Percentiles rank a stretch among this genome's conserved stretches.
phyloP scores from a whole-genome alignment of 1,140 invertebrate species.

The Aphaenogaster floridana region DNA sequence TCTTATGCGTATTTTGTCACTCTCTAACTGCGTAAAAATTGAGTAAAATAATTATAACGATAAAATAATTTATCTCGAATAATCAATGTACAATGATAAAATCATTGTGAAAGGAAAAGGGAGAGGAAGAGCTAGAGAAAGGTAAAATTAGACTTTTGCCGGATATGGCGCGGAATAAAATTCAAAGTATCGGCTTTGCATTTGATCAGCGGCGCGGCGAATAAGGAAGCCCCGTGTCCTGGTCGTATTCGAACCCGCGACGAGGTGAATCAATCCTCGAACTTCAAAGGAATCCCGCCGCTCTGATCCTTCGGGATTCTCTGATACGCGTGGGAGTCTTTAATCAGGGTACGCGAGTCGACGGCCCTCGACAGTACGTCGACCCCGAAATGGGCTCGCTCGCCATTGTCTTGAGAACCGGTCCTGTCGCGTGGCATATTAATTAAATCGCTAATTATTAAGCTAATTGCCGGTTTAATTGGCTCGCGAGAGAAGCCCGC shows the following conservation, averaged over 20 bases:
- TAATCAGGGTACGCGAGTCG: constrained; percentile 48
- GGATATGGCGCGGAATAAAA: constrained; percentile 39
- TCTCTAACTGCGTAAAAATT: neutral
- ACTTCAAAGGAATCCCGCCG: constrained; percentile 59
- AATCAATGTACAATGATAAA: neutral
- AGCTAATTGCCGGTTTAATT: constrained; percentile 79
- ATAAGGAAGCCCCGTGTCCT: constrained; percentile 60
- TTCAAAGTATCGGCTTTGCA: constrained; percentile 58
- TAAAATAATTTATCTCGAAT: neutral
- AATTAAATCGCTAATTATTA: constrained; percentile 82
- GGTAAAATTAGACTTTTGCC: constrained; percentile 31
- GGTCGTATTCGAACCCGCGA: constrained; percentile 14
- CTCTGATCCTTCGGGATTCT: constrained; percentile 59
- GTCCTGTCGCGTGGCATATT: constrained; percentile 73
- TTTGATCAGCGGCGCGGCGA: constrained; percentile 50
- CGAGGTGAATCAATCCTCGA: constrained; percentile 56
- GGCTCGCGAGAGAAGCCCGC: constrained; percentile 58
- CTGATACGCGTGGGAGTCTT: constrained; percentile 55
- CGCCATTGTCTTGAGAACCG: constrained; percentile 59
- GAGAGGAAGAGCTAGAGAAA: neutral
- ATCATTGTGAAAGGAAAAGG: neutral
- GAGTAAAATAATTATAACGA: neutral
- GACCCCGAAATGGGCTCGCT: constrained; percentile 4
- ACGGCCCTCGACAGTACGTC: constrained; percentile 44
- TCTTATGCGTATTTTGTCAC: neutral